Evolutionary conservation across 1,140 invertebrate genomes (phyloP).

Genomic region (Panagrolaimus sp.): DNA sequence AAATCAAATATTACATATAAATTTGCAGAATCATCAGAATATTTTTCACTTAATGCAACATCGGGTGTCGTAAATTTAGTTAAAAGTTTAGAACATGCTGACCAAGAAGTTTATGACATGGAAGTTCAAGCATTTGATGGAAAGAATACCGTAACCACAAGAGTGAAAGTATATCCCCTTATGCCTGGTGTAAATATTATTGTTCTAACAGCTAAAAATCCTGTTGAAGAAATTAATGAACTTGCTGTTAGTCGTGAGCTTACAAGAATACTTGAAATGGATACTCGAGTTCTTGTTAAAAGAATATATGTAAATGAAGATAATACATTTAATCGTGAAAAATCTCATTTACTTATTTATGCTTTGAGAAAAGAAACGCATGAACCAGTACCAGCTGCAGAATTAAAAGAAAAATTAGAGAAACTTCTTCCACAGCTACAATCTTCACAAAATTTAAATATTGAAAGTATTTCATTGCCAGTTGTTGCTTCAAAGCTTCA

Average conservation of each 20-base stretch:
- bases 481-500: background rate
- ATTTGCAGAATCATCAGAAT: slow-evolving; percentile 27
- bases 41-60: slow-evolving; percentile 39
- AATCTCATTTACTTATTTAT: slow-evolving; percentile 47
- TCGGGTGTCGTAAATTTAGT: slow-evolving; percentile 34
- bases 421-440: slow-evolving; percentile 15
- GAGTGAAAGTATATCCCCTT: slow-evolving; percentile 42
- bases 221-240: slow-evolving; percentile 38
- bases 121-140: slow-evolving; percentile 39
- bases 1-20: slow-evolving; percentile 37
- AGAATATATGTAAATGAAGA: slow-evolving; percentile 44
- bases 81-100: slow-evolving; percentile 17
- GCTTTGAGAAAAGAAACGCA: slow-evolving; percentile 41
- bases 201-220: slow-evolving; percentile 31
- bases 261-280: slow-evolving; percentile 24
- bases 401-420: slow-evolving; percentile 17
- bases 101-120: slow-evolving; percentile 29
- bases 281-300: slow-evolving; percentile 42
- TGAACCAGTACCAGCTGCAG: slow-evolving; percentile 24
- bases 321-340: slow-evolving; percentile 30
- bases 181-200: slow-evolving; percentile 47
- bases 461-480: slow-evolving; percentile 13
- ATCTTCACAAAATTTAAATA: background rate
- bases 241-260: slow-evolving; percentile 29
- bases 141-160: slow-evolving; percentile 26